Percentiles rank a stretch among this genome's conserved stretches.
phyloP scores from a whole-genome alignment of 1,140 invertebrate genomes.

The Asbolus verrucosus region DNA sequence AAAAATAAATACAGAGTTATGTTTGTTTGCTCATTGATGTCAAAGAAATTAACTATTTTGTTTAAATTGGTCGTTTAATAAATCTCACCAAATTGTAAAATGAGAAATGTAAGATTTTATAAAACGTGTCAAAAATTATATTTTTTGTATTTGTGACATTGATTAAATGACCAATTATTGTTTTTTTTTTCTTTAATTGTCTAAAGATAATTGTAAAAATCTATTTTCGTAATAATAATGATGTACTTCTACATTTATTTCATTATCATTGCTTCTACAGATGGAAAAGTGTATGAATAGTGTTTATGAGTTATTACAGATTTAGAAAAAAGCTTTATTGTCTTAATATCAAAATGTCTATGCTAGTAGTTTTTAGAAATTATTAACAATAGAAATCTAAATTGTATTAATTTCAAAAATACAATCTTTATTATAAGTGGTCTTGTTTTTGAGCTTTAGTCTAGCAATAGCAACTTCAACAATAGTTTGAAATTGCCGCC shows the following conservation, averaged over 20 bases:
- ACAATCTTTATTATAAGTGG: constrained; percentile 55
- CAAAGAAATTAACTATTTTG: neutral
- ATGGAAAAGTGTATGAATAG: constrained; percentile 3
- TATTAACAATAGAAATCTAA: constrained; percentile 47
- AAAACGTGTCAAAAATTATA: constrained; percentile 28
- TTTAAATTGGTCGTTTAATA: constrained; percentile 15
- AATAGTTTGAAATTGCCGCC: too few species aligned
- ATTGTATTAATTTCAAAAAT: constrained; percentile 57
- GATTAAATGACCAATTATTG: constrained; percentile 25
- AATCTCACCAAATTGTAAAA: constrained; percentile 12
- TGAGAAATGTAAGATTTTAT: constrained; percentile 10
- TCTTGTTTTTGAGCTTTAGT: neutral
- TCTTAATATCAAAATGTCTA: constrained; percentile 51
- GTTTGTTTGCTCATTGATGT: constrained; percentile 3
- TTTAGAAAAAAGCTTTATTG: constrained; percentile 44
- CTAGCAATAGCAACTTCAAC: too few species aligned
- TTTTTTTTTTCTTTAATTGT: constrained; percentile 5
- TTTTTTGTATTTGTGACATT: constrained; percentile 8
- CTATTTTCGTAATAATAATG: constrained; percentile 11
- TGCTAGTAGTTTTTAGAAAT: constrained; percentile 54
- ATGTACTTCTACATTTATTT: neutral
- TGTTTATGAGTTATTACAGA: constrained; percentile 4
- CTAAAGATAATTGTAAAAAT: constrained; percentile 25
- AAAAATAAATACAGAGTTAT: neutral
- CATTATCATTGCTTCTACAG: constrained; percentile 21